Base-by-base conservation (phyloP, 2,888 invertebrate species). In the Parasteatoda lunata region DNA sequence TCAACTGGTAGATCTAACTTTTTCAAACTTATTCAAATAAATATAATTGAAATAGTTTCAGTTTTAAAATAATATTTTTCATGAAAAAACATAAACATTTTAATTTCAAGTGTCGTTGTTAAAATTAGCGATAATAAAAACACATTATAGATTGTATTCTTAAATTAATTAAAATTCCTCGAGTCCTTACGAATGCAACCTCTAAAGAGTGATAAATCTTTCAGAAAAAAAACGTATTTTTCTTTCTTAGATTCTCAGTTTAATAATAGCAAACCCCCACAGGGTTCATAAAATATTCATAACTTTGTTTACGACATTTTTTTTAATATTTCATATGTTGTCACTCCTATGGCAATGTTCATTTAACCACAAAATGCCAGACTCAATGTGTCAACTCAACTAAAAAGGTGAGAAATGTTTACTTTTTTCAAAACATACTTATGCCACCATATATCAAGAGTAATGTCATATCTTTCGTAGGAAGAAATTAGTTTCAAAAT, bases 201-300 rank as follows among this genome's bases (percentile, higher is more conserved):
- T 13, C 5, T 4, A 73, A 79, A 79, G 64, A 79, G 30, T 59
- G 71, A 79, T 79, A 70, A 79, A 79, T 79, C 70, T 70, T 79
- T 71, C 70, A 79, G 69, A 59, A 70, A 79, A 79, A 79, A 79
- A 77, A 68, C n/a, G n/a, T 70, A 70, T 79, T 79, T 79, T 79
- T 70, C 70, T 64, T 6, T 30, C 69, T 4, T 5, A 54, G 77
- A 13, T 52, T 69, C 59, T n/a, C 7, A 71, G 79, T 71, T 79
- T 79, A 79, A 79, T 79, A 79, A 79, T 64, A 71, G 79, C 70
- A 64, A 79, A 71, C 71, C 64, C 59, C 48, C 49, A 47, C n/a
- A 71, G 79, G 48, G 79, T 64, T 79, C 71, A 79, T 79, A 79
- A 79, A 79, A 79, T 79, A 79, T 79, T 79, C 79, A 79, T 79